Conservation (phyloP, 2,888 invertebrate species). For the Tenthredo scrophulariae region DNA sequence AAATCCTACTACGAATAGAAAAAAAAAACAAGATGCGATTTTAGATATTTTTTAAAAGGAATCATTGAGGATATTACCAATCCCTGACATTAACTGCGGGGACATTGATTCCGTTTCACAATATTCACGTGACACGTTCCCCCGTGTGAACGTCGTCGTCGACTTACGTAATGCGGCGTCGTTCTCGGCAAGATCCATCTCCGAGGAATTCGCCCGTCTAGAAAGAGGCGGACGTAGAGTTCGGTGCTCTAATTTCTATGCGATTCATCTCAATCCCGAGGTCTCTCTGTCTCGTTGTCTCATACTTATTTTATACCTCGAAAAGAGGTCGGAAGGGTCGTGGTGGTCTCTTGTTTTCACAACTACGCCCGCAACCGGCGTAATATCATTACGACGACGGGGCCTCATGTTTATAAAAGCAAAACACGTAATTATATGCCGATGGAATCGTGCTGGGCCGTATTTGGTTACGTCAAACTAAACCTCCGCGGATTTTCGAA, state of each 20-base stretch:
- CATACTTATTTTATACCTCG: background rate
- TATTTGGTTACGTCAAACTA: constrained; percentile 22
- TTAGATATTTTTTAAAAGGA: background rate
- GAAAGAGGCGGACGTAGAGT: constrained; percentile 56
- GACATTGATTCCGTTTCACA: constrained; percentile 77
- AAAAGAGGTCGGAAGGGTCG: constrained; percentile 21
- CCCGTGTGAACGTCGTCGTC: constrained; percentile 75
- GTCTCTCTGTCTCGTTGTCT: background rate
- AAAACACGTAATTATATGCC: constrained; percentile 32
- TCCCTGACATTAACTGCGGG: background rate
- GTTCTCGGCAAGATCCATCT: constrained; percentile 56
- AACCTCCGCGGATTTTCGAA: constrained; percentile 20
- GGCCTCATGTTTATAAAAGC: constrained; percentile 15
- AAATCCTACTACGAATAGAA: background rate
- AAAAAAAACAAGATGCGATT: background rate
- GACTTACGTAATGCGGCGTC: constrained; percentile 67
- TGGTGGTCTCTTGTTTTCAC: constrained; percentile 16
- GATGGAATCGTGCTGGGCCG: constrained; percentile 4
- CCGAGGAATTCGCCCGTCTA: constrained; percentile 52
- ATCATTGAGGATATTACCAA: background rate
- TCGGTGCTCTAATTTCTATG: constrained; percentile 61
- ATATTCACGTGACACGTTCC: constrained; percentile 74
- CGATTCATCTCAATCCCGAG: constrained; percentile 43
- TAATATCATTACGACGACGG: constrained; percentile 5
- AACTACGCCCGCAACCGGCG: background rate